Base-by-base conservation (phyloP, 2,888 invertebrate genomes). In the Drosophila pullipes region DNA sequence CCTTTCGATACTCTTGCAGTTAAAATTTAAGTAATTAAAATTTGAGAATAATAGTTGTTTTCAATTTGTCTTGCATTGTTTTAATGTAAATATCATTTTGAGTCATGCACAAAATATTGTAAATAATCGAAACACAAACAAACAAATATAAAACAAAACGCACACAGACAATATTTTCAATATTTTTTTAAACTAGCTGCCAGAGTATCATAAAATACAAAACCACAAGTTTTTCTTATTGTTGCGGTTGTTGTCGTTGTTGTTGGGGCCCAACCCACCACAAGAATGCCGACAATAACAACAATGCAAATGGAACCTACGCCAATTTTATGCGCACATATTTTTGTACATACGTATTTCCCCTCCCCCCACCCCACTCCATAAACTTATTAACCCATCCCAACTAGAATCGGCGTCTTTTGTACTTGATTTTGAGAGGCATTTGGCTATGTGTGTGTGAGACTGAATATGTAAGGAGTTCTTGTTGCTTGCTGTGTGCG, bases 391-490 rank as follows among this genome's bases (percentile, higher is more conserved):
- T 68, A 58, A 63, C 47, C 35, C 61, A 60, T 63, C 35, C 47
- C 57, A 62, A 59, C 61, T 61, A 25, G 41, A 75, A 69, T 72
- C 53, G 30, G 25, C 72, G 67, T 67, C 62, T 81, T 81, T 79
- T 86, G 85, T 85, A 85, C 89, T 85, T 89, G 87, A 83, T 86
- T 73, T 69, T 74, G 59, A 74, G 63, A 30, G 69, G 66, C 16
- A 69, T 66, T 72, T 66, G 66, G 52, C 59, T 74, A 39, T 55
- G 47, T n/a, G 35, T n/a, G 59, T 13, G 35, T 54, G 59, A 18
- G 53, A 41, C 33, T 54, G 11, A 44, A 37, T 47, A 13, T 44
- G 39, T 58, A 35, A 10, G 18, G 25, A 22, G 39, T 41, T 50
- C 5, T 35, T 18, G 3, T 53, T 62, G 37, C 22, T 37, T 16